A percentile compares a stretch with the other conserved stretches of the same genome.
These are phyloP conservation scores for Ostrea denselamellosa DNA, from an alignment of 1,140 invertebrate species.

Conservation along the genomic window DNA sequence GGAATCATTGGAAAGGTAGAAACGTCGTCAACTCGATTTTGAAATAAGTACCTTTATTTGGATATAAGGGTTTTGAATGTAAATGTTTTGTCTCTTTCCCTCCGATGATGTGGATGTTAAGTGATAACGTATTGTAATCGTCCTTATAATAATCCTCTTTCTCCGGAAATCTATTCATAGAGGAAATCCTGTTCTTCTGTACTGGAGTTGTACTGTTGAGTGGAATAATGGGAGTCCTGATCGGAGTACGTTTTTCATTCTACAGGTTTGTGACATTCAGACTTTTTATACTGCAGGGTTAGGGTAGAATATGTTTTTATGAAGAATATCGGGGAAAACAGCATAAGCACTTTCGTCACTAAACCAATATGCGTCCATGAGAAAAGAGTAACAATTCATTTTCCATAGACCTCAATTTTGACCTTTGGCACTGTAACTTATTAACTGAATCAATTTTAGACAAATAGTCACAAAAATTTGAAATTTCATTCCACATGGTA, in stretches of 20 bases:
- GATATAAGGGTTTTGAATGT: neutral
- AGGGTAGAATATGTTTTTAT: too few species aligned
- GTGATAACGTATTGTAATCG: neutral
- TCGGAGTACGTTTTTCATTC: neutral
- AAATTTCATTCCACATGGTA: too few species aligned
- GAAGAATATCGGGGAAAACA: neutral
- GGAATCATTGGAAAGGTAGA: neutral
- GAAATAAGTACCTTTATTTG: neutral
- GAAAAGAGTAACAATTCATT: too few species aligned
- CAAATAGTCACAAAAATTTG: too few species aligned
- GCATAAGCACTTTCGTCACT: neutral
- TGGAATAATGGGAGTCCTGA: neutral
- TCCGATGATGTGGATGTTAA: too few species aligned
- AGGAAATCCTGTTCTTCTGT: neutral
- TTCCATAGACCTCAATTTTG: too few species aligned
- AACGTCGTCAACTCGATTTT: neutral
- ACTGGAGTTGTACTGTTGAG: neutral
- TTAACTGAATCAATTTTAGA: too few species aligned
- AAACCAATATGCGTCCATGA: too few species aligned
- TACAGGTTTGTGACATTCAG: neutral
- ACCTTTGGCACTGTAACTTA: too few species aligned
- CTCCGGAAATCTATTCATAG: neutral
- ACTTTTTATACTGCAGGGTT: neutral
- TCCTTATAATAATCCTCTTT: neutral
- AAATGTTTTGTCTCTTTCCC: too few species aligned